Conservation (phyloP, 53 echinoderm and acorn worm genomes). For the Paracentrotus lividus region DNA sequence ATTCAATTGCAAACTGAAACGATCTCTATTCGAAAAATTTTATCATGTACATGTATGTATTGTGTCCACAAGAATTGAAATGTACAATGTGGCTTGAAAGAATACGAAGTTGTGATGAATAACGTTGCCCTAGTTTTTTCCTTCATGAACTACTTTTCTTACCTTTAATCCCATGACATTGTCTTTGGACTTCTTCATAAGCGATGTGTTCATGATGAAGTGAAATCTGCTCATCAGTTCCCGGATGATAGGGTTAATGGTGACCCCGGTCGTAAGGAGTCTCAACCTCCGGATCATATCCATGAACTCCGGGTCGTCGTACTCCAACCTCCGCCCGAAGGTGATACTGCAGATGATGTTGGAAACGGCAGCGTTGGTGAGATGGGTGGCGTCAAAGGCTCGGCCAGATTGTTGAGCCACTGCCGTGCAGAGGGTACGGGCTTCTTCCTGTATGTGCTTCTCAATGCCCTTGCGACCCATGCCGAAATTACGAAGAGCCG, state of each 20-base stretch:
- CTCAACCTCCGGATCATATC: slow-evolving; percentile 59
- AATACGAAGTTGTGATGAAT: too few species aligned
- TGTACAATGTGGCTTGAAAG: too few species aligned
- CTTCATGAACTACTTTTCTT: not conserved
- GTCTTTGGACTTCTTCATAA: not conserved
- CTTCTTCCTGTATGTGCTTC: slow-evolving; percentile 82
- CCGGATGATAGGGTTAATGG: not conserved
- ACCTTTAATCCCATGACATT: slow-evolving; percentile 49
- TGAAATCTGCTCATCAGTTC: slow-evolving; percentile 35
- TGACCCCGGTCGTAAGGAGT: not conserved
- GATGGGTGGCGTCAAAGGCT: slow-evolving; percentile 71
- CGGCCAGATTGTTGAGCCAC: not conserved
- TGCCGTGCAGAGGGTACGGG: slow-evolving; percentile 47
- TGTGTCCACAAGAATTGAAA: too few species aligned
- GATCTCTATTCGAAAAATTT: too few species aligned
- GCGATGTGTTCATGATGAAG: not conserved
- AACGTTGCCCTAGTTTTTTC: too few species aligned
- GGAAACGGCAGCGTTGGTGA: slow-evolving; percentile 71
- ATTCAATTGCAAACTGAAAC: too few species aligned
- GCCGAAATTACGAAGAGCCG: slow-evolving; percentile 87
- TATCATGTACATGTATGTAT: too few species aligned
- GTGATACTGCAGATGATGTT: slow-evolving; percentile 86
- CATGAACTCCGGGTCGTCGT: slow-evolving; percentile 61
- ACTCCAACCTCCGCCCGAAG: slow-evolving; percentile 78
- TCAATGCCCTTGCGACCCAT: slow-evolving; percentile 87